A percentile compares a stretch with the other conserved stretches of the same genome.
Conservation (phyloP, 2,888 invertebrate species). For the Agrenia bidenticulata region DNA sequence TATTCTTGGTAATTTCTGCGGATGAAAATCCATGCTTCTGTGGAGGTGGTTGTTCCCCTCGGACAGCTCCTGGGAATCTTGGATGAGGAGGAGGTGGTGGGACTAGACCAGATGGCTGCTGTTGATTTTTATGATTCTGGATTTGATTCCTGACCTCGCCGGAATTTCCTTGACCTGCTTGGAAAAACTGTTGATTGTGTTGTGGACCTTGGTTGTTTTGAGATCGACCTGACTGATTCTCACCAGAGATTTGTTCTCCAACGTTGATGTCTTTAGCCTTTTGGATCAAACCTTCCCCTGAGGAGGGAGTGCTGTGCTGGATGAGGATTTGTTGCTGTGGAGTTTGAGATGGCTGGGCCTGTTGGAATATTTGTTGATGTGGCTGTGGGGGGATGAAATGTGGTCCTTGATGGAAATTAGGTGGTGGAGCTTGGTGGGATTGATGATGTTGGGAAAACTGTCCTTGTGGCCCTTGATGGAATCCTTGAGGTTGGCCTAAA, state of each 20-base stretch:
- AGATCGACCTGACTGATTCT: constrained; percentile 14
- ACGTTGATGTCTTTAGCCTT: constrained; percentile 37
- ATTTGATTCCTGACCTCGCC: constrained; percentile 16
- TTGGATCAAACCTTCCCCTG: constrained; percentile 34
- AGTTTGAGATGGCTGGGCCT: constrained; percentile 26
- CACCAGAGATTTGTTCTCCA: constrained; percentile 19
- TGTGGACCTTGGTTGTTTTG: neutral
- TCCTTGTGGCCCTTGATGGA: constrained; percentile 33
- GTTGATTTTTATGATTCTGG: constrained; percentile 18
- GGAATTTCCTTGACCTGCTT: constrained; percentile 19
- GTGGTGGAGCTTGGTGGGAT: constrained; percentile 28
- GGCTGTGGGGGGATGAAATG: constrained; percentile 29
- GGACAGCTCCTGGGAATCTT: constrained; percentile 33
- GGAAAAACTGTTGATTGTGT: constrained; percentile 20
- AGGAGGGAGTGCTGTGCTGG: constrained; percentile 12
- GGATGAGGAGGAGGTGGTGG: constrained; percentile 39
- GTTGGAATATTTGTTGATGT: constrained; percentile 21
- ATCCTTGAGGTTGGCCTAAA: neutral
- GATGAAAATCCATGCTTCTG: constrained; percentile 29
- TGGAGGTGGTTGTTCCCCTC: constrained; percentile 32
- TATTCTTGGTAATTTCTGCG: constrained; percentile 47
- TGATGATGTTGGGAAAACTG: constrained; percentile 36
- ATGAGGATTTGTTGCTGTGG: constrained; percentile 26
- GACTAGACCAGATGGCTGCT: constrained; percentile 38
- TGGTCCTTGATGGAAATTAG: constrained; percentile 35